Evolutionary conservation across 2,797 vertebrate genomes (phyloP), one percentile per base, ranked within the genome.

Genomic region (Typhlichthys eigenmanni): DNA sequence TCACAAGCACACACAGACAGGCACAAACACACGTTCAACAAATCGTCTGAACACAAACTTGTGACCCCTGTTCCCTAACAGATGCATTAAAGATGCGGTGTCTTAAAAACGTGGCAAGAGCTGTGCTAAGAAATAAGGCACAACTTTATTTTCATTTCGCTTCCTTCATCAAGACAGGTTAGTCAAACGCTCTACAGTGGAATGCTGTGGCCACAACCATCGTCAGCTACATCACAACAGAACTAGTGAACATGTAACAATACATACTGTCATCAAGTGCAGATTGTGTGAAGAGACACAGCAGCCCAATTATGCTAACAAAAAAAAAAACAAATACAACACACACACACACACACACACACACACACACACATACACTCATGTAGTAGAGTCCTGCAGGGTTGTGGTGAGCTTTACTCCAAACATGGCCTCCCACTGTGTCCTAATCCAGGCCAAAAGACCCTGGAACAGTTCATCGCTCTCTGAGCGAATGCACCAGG

Each of bases 351-450:
- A 63, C 71, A 29, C 5, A 3, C n/a, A n/a, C n/a, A n/a, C n/a
- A n/a, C n/a, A n/a, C 34, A 14, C 67, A 55, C 66, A 53, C 64
- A 54, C 29, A 55, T 58, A 52, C 16, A 67, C 3, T 83, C 58
- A 83, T 2, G 68, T 29, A 1, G 72, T 57, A 29, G 78, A 51
- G 50, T 92, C 90, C 43, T 89, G 90, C 71, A 87, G 80, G 69
- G 84, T 79, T 5, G 85, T 94, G 60, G 74, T 87, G 17, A 98
- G 93, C 52, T 92, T 89, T 0, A 99, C 96, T 0, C 95, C 95
- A 74, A 98, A 99, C 92, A 98, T 91, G 74, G 93, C 92, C 84
- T 99, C 96, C 97, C 97, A 99, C 46, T 95, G 96, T 7, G 83
- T 51, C 2, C 90, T 92, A 83, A 98, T 91, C 95, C 95, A 98